Percentiles rank a stretch among this genome's conserved stretches.
Conservation (phyloP, 1,140 invertebrate genomes). For the Bathynomus jamesi region DNA sequence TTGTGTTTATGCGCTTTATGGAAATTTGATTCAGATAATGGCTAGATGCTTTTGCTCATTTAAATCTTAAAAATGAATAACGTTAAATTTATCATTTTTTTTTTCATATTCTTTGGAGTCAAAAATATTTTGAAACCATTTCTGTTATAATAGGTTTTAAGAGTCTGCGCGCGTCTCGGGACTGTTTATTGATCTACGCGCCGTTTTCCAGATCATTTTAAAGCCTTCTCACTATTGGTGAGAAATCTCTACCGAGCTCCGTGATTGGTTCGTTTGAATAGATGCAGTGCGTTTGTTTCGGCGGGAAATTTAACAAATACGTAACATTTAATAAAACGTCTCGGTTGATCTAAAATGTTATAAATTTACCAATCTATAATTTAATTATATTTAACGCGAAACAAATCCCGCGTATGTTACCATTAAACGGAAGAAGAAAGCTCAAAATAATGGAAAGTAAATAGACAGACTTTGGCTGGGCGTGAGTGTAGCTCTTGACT, state of each 20-base stretch:
- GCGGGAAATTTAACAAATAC: not conserved
- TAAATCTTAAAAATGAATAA: too few species aligned
- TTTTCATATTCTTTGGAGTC: not conserved
- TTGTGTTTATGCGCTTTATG: too few species aligned
- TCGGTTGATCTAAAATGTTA: too few species aligned
- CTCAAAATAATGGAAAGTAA: not conserved
- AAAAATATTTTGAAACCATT: slow-evolving; percentile 3
- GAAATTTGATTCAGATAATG: too few species aligned
- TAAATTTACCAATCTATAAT: too few species aligned
- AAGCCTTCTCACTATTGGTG: not conserved
- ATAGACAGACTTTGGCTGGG: not conserved
- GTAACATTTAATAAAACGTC: too few species aligned
- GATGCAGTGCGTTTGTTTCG: not conserved
- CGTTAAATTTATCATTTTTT: too few species aligned
- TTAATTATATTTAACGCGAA: too few species aligned
- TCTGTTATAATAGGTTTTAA: not conserved
- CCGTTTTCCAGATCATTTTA: not conserved
- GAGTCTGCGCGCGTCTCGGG: not conserved
- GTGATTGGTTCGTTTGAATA: not conserved
- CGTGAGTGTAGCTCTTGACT: not conserved
- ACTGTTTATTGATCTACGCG: not conserved
- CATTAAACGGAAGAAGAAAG: too few species aligned
- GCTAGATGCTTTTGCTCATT: too few species aligned
- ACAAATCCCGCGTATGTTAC: too few species aligned
- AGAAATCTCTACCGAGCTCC: not conserved